Evolutionary conservation across 2,797 vertebrate genomes (phyloP).

Genomic region (Galaxias olidus): DNA sequence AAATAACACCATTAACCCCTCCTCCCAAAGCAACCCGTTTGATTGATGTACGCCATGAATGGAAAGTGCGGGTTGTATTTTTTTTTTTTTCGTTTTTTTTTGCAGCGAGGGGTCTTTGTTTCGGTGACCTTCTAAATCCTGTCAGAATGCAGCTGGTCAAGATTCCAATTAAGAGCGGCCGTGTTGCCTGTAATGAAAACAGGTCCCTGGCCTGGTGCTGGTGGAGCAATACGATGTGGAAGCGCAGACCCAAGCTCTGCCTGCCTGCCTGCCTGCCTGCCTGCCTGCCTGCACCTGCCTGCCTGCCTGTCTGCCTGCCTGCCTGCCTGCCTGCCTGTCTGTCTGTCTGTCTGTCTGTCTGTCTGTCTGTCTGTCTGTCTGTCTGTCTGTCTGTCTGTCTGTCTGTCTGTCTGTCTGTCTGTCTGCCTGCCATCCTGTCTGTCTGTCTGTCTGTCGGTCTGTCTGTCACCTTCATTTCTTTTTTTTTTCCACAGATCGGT

Average conservation of each 20-base stretch:
- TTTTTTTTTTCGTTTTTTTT: slow-evolving; percentile 36
- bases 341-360: too few species aligned
- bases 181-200: slow-evolving; percentile 49
- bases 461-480: slow-evolving; percentile 3
- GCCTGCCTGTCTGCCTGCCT: background rate
- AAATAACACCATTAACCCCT: slow-evolving; percentile 78
- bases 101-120: slow-evolving; percentile 47
- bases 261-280: slow-evolving; percentile 7
- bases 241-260: slow-evolving; percentile 21
- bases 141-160: slow-evolving; percentile 55
- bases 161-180: slow-evolving; percentile 49
- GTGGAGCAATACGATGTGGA: slow-evolving; percentile 32
- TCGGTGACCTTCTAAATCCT: slow-evolving; percentile 56
- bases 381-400: background rate
- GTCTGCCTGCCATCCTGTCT: slow-evolving; percentile 14
- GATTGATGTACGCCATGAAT: slow-evolving; percentile 71
- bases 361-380: slow-evolving; percentile 13
- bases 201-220: slow-evolving; percentile 13
- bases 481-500: slow-evolving; percentile 24
- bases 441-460: background rate
- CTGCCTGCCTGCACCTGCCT: background rate
- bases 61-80: slow-evolving; percentile 30
- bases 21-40: slow-evolving; percentile 74
- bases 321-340: slow-evolving; percentile 7
- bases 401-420: slow-evolving; percentile 13